Base-by-base conservation (phyloP, 1,140 invertebrate genomes). In the Nymphalis io region DNA sequence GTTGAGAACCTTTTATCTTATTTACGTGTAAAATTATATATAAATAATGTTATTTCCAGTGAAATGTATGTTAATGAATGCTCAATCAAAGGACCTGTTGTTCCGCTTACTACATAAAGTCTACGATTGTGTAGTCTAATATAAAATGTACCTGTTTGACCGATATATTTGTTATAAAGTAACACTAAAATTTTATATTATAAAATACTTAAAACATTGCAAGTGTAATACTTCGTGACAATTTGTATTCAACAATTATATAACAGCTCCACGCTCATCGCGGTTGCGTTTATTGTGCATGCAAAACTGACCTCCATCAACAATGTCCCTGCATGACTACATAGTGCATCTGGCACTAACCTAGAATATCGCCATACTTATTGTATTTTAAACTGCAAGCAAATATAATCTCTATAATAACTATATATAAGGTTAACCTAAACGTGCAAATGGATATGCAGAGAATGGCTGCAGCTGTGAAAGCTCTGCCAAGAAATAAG, bases 241-340 rank as follows among this genome's bases (percentile, higher is more conserved):
- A 27, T 46, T 42, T 46, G 48, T 33, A 55, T 51, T 66, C 60
- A 65, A 70, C 44, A 40, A 67, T 72, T 72, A 72, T 67, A 59
- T 72, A 72, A 72, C 59, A 60, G 48, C 20, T 27, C 15, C 57
- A 33, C 59, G 60, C 39, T 72, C 57, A 60, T 67, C 57, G 51
- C 60, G 39, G 23, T 71, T 55, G 20, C 51, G 72, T 70, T 75
- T 72, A 80, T 81, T 81, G 81, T 79, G 79, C 76, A 85, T 82
- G 76, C 80, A 79, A 74, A 80, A 84, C 85, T 86, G 83, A 89
- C 85, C 85, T 87, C 85, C 83, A 73, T 55, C 77, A 87, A 85
- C 84, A 79, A 81, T 79, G 81, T 81, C 74, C 72, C 80, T 62
- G 73, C 77, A 80, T 79, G 80, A 62, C 59, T 60, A 57, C 68